These are phyloP conservation scores for Hormiphora californensis DNA, from an alignment of 37 sponge, comb jelly and placozoan genomes.

Conservation along the genomic window DNA sequence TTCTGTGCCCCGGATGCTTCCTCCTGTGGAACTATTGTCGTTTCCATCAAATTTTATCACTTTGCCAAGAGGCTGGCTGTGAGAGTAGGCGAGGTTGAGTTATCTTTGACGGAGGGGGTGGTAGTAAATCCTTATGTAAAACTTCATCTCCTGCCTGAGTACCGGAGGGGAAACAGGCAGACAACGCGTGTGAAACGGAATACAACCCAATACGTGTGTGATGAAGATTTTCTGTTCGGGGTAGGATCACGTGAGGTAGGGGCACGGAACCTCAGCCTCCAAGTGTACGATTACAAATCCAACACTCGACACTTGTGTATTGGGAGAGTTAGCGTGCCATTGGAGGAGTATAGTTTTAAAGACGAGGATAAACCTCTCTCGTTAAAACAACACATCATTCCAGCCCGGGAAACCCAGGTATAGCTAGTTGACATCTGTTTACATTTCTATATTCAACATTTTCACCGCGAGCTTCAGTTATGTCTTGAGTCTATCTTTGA, in stretches of 20 bases:
- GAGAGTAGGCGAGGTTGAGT: slow-evolving; percentile 24
- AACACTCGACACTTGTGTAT: slow-evolving; percentile 30
- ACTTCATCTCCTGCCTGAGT: slow-evolving; percentile 46
- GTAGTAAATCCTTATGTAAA: slow-evolving; percentile 50
- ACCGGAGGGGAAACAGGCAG: slow-evolving; percentile 21
- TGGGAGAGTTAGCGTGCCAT: background rate
- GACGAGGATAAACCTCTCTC: slow-evolving; percentile 52
- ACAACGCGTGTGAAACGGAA: slow-evolving; percentile 39
- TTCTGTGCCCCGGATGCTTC: slow-evolving; percentile 15
- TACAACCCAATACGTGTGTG: slow-evolving; percentile 23
- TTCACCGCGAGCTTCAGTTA: too few relatives aligned
- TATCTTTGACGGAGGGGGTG: background rate
- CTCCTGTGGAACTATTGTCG: slow-evolving; percentile 16
- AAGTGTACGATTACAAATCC: slow-evolving; percentile 49
- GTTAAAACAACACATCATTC: slow-evolving; percentile 30
- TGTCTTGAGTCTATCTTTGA: too few relatives aligned
- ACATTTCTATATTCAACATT: too few relatives aligned
- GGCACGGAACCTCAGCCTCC: background rate
- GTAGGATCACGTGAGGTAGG: slow-evolving; percentile 35
- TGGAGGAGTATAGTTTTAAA: slow-evolving; percentile 22
- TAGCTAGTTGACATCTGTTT: too few relatives aligned
- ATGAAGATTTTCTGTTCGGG: slow-evolving; percentile 43
- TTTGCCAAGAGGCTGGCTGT: slow-evolving; percentile 51
- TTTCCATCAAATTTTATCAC: slow-evolving; percentile 45
- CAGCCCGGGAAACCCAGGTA: slow-evolving; percentile 3